Evolutionary conservation across 2,888 invertebrate genomes (phyloP), one percentile per base, ranked within the genome.

Genomic region (Euclidia mi): DNA sequence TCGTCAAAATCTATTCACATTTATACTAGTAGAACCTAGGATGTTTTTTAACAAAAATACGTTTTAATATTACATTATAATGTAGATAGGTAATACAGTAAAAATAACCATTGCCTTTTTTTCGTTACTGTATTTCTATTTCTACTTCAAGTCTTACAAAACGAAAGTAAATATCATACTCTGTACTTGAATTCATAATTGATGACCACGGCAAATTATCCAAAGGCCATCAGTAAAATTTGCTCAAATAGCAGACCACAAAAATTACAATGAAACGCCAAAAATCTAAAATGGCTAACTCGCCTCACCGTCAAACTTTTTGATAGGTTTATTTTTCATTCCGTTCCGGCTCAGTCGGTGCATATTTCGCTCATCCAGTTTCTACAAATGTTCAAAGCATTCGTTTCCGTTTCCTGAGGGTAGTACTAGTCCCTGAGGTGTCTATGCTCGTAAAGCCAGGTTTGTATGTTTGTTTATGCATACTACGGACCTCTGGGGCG

Each of bases 381-480:
- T 59, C 63, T 62, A 57, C 56, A 63, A 67, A 71, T 68, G 63
- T 70, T 63, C 46, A 53, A 41, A 56, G 50, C 46, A 61, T 66
- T 63, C 50, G 59, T 69, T 57, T 41, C 48, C 45, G 62, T 52
- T n/a, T n/a, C n/a, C n/a, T 65, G 47, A 52, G 53, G 57, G 60
- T 59, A 64, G 57, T 59, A 69, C 65, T 59, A 66, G 56, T 77
- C 82, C 77, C 80, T 41, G 47, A 79, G 76, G 84, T 61, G 59
- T 43, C 56, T 61, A 59, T 55, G 65, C 73, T 76, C 76, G 74
- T 82, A 84, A 84, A 84, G 81, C 74, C 76, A 76, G 73, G 65
- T 77, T 74, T 68, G 70, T 66, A 78, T 72, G 70, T 76, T 80
- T 78, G 81, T 80, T 76, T 78, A 76, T 76, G 72, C 71, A 75